Evolutionary conservation across 2,888 invertebrate genomes (phyloP).

Genomic region (Chrysina gloriosa): DNA sequence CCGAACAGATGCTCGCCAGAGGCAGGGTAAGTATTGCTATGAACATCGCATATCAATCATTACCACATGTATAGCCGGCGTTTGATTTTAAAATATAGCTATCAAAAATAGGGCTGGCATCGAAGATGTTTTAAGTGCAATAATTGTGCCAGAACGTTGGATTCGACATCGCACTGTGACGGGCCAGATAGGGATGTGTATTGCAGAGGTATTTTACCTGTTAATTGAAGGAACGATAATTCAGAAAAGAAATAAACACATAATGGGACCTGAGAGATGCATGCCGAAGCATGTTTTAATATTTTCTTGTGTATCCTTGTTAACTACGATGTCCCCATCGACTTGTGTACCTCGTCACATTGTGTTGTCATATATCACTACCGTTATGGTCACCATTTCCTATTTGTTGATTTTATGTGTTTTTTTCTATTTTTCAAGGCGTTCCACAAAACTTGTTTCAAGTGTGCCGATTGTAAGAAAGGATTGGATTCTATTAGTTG

Average conservation of each 20-base stretch:
- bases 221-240: not conserved
- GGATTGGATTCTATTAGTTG: constrained; percentile 91
- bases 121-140: constrained; percentile 91
- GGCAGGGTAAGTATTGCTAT: constrained; percentile 81
- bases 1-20: constrained; percentile 92
- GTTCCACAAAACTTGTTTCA: constrained; percentile 95
- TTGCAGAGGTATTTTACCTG: constrained; percentile 81
- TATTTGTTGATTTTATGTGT: not conserved
- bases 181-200: constrained; percentile 93
- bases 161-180: constrained; percentile 91
- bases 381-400: constrained; percentile 8
- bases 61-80: constrained; percentile 16
- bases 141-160: constrained; percentile 85
- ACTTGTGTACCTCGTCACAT: constrained; percentile 29
- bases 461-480: constrained; percentile 89
- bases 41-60: not conserved
- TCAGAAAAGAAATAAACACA: not conserved
- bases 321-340: no score
- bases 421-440: constrained; percentile 70
- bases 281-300: no score
- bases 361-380: constrained; percentile 11
- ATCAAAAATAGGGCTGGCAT: constrained; percentile 80
- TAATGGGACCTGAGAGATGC: not conserved
- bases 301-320: no score
- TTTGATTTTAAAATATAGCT: constrained; percentile 41